Evolutionary conservation across 2,888 invertebrate species (phyloP).

Genomic region (Phlogophora meticulosa): DNA sequence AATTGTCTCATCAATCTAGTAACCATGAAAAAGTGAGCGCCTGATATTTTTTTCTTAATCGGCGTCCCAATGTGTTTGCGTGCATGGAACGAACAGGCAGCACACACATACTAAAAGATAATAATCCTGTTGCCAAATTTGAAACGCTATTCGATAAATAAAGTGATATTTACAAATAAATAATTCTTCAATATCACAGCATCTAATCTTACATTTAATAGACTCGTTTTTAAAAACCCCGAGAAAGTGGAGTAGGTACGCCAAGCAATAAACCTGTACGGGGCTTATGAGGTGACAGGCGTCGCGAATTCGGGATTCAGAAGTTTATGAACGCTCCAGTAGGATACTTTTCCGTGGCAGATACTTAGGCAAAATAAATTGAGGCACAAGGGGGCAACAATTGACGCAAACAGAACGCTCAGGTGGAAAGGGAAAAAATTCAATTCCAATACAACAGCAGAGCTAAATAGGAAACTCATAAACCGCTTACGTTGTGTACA

Average conservation of each 20-base stretch:
- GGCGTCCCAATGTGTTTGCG: background rate
- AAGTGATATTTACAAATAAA: background rate
- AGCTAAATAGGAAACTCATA: conserved; percentile 78
- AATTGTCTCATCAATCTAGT: background rate
- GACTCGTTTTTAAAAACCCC: background rate
- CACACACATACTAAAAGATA: background rate
- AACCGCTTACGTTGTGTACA: conserved; percentile 76
- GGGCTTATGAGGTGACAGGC: background rate
- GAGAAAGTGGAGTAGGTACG: conserved; percentile 1
- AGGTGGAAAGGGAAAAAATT: conserved; percentile 70
- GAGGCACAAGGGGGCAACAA: conserved; percentile 59
- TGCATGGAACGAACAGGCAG: background rate
- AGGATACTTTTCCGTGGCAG: conserved; percentile 33
- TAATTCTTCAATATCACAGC: background rate
- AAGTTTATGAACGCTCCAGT: conserved; percentile 34
- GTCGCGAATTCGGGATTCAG: background rate
- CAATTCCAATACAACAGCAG: conserved; percentile 69
- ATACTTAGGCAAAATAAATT: conserved; percentile 65
- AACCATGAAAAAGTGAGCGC: background rate
- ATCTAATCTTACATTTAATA: background rate
- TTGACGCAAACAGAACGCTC: conserved; percentile 59
- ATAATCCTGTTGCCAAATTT: background rate
- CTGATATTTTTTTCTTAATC: background rate
- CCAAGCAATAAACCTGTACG: background rate
- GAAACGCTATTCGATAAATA: background rate